A percentile compares a stretch with the other conserved stretches of the same genome.
phyloP scores from a whole-genome alignment of 1,140 invertebrate genomes.

The Lineus longissimus region DNA sequence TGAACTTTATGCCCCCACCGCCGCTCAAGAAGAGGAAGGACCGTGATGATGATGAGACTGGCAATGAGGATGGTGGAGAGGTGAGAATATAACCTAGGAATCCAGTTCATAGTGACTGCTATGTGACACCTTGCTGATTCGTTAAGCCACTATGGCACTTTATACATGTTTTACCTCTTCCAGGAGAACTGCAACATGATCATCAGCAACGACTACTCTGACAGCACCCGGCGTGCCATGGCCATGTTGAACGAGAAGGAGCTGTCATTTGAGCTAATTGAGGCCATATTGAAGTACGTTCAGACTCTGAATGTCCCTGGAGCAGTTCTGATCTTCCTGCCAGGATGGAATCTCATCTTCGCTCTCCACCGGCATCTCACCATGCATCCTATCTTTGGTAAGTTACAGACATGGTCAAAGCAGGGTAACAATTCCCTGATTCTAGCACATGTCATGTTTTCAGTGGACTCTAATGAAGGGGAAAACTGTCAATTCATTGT shows the following conservation, averaged over 20 bases:
- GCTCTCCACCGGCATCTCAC: slow-evolving; percentile 81
- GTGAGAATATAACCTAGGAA: slow-evolving; percentile 28
- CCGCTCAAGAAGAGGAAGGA: slow-evolving; percentile 56
- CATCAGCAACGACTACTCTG: slow-evolving; percentile 49
- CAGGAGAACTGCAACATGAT: slow-evolving; percentile 53
- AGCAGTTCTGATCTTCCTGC: slow-evolving; percentile 52
- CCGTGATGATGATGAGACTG: slow-evolving; percentile 66
- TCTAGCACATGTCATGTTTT: background rate
- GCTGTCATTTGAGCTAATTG: slow-evolving; percentile 87
- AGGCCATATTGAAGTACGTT: slow-evolving; percentile 75
- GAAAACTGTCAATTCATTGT: no score
- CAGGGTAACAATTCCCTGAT: slow-evolving; percentile 9
- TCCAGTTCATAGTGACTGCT: no score
- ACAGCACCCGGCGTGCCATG: slow-evolving; percentile 69
- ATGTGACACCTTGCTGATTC: no score
- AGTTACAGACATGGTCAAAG: no score
- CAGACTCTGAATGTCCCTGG: slow-evolving; percentile 69
- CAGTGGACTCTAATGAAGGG: no score
- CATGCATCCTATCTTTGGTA: slow-evolving; percentile 71
- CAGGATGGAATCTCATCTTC: slow-evolving; percentile 71
- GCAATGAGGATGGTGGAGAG: slow-evolving; percentile 65
- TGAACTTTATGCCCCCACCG: slow-evolving; percentile 72
- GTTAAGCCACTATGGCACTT: no score
- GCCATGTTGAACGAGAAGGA: slow-evolving; percentile 79
- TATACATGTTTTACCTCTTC: no score